Conservation (phyloP, 2,113 vertebrate genomes). For the Salvelinus alpinus region DNA sequence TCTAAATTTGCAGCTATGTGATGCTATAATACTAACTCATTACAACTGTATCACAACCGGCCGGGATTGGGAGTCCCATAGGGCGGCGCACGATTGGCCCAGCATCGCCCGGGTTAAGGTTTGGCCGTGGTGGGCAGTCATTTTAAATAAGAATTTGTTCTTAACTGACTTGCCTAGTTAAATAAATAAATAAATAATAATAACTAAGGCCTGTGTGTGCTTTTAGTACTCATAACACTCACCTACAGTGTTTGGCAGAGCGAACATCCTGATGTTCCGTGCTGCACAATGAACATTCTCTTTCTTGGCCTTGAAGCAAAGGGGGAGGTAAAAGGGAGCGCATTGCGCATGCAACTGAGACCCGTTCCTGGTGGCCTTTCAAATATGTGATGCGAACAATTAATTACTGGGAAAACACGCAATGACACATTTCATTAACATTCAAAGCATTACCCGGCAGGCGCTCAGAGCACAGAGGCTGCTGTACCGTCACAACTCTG, state of each 20-base stretch:
- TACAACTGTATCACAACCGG: not conserved
- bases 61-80: too few species aligned
- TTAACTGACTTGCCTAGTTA: too few species aligned
- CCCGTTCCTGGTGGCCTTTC: slow-evolving; percentile 6
- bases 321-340: not conserved
- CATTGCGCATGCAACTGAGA: not conserved
- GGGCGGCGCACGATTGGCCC: too few species aligned
- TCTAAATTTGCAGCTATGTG: not conserved
- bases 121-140: too few species aligned
- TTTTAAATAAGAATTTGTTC: too few species aligned
- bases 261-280: not conserved
- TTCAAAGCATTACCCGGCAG: slow-evolving; percentile 5
- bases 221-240: not conserved
- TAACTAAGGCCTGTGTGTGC: not conserved
- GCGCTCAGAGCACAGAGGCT: not conserved
- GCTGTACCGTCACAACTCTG: not conserved
- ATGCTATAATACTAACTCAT: too few species aligned
- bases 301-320: slow-evolving; percentile 4
- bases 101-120: too few species aligned
- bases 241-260: not conserved
- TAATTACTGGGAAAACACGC: slow-evolving; percentile 3
- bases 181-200: not conserved
- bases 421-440: slow-evolving; percentile 12
- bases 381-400: slow-evolving; percentile 9
- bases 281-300: not conserved